Percentiles rank a stretch among this genome's conserved stretches.
Evolutionary conservation across 2,888 invertebrate species (phyloP).

Genomic region (Thysanoteuthis rhombus): DNA sequence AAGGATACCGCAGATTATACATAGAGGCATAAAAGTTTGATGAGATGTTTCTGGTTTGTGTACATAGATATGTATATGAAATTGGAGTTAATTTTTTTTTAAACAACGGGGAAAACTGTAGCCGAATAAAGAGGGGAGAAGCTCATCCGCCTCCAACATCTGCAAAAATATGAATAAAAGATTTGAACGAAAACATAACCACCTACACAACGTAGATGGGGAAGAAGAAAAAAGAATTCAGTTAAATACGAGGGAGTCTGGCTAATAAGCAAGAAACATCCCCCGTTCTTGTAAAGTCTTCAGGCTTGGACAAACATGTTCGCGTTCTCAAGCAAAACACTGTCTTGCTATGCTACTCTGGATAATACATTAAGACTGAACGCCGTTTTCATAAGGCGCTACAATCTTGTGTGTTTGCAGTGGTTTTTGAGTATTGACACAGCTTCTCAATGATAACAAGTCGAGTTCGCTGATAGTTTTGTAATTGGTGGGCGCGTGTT

Average conservation of each 20-base stretch:
- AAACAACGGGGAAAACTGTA: neutral
- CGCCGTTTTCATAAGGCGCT: neutral
- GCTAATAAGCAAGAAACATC: neutral
- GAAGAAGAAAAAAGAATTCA: neutral
- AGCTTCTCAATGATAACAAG: neutral
- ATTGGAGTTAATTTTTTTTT: neutral
- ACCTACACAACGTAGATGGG: neutral
- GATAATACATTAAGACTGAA: neutral
- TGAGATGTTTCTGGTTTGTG: no score
- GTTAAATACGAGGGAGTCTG: neutral
- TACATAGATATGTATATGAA: no score
- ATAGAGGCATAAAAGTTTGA: no score
- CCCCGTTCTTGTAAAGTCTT: neutral
- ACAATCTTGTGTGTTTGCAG: neutral
- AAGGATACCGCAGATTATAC: no score
- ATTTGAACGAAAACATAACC: neutral
- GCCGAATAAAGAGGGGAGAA: neutral
- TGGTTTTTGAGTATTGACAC: neutral
- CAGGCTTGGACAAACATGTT: neutral
- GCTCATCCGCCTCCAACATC: neutral
- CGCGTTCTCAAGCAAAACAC: neutral
- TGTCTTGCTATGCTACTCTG: neutral
- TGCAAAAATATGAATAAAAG: neutral
- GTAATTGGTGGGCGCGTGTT: neutral
- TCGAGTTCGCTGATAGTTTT: neutral